Conservation (phyloP, 2,888 invertebrate genomes). For the Miltochrista miniata region DNA sequence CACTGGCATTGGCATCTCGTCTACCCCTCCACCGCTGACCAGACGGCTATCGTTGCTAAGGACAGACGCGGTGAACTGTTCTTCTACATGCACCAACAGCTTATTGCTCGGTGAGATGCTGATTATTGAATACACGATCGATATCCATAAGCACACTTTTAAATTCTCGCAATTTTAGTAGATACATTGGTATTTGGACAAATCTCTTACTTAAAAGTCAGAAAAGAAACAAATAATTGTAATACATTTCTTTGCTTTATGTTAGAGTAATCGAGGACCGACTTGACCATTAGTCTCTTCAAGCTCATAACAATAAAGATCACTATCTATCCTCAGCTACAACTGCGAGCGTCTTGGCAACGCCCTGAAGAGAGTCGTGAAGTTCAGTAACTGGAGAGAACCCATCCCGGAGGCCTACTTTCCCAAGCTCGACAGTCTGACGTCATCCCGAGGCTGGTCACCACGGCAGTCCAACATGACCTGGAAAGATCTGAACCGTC, state of each 20-base stretch:
- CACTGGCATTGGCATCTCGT: constrained; percentile 94
- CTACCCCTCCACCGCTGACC: constrained; percentile 86
- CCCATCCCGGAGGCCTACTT: constrained; percentile 91
- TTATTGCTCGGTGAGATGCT: constrained; percentile 60
- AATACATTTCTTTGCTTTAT: too few relatives aligned
- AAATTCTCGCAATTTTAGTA: too few relatives aligned
- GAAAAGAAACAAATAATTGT: too few relatives aligned
- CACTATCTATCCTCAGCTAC: constrained; percentile 72
- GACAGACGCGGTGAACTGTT: constrained; percentile 91
- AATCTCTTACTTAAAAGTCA: too few relatives aligned
- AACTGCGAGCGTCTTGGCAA: constrained; percentile 91
- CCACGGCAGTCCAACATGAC: constrained; percentile 85
- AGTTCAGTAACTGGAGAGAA: constrained; percentile 87
- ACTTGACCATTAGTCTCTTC: too few relatives aligned
- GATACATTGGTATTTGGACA: too few relatives aligned
- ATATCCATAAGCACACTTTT: too few relatives aligned
- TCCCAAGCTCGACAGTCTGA: constrained; percentile 90
- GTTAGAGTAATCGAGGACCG: too few relatives aligned
- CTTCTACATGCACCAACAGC: constrained; percentile 89
- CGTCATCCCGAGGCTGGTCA: constrained; percentile 88
- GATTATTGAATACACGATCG: too few relatives aligned
- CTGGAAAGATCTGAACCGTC: constrained; percentile 86
- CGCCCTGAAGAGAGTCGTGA: constrained; percentile 84
- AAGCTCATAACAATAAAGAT: too few relatives aligned
- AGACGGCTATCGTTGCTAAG: constrained; percentile 85